These are phyloP conservation scores for Sarotherodon lohbergeri DNA, from an alignment of 2,113 vertebrate genomes.

Conservation along the genomic window DNA sequence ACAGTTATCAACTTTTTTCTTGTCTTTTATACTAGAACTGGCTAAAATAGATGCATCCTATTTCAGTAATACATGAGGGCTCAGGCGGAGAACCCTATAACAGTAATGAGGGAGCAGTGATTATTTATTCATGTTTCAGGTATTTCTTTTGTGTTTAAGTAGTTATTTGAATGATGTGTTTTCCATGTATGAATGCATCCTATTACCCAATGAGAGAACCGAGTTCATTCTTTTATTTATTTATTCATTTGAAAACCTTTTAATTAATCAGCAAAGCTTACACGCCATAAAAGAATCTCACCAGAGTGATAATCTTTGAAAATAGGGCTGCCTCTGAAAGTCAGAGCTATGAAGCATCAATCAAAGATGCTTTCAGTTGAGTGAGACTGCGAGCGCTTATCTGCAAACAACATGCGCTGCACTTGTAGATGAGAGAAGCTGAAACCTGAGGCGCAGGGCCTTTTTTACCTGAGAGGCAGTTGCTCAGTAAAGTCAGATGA, in stretches of 20 bases:
- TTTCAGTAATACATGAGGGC: background rate
- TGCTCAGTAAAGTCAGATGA: fast-evolving
- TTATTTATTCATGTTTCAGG: background rate
- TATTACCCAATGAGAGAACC: fast-evolving
- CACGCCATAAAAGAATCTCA: background rate
- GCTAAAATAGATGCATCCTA: background rate
- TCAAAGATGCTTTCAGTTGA: background rate
- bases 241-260: background rate
- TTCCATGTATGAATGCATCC: background rate
- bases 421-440: background rate
- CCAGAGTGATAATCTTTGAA: background rate
- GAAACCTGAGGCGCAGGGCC: background rate
- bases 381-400: background rate
- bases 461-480: background rate
- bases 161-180: background rate
- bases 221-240: background rate
- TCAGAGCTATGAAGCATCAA: background rate
- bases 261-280: background rate
- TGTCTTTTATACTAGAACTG: background rate
- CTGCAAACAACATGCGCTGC: background rate
- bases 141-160: background rate
- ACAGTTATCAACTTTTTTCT: background rate
- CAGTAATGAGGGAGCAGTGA: background rate
- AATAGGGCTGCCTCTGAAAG: background rate
- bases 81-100: background rate